A percentile compares a stretch with the other conserved stretches of the same genome.
Conservation (phyloP, 2,888 invertebrate species). For the Corythucha ciliata region DNA sequence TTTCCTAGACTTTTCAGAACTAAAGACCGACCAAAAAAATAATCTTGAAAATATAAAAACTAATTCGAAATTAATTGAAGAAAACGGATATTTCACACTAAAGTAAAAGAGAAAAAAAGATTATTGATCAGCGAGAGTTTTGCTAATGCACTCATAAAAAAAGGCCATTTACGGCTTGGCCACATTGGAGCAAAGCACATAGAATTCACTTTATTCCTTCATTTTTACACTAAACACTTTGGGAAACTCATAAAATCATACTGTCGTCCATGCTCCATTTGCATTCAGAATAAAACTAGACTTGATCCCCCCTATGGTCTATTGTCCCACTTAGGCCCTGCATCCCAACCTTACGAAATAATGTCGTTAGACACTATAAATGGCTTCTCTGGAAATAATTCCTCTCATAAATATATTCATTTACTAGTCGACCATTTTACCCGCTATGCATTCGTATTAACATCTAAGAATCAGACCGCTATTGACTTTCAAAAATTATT, state of each 20-base stretch:
- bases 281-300: slow-evolving; percentile 2
- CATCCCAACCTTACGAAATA: slow-evolving; percentile 35
- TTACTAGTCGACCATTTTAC: slow-evolving; percentile 35
- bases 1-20: slow-evolving; percentile 1
- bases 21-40: background rate
- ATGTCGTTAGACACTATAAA: slow-evolving; percentile 37
- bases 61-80: background rate
- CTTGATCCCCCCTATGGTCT: background rate
- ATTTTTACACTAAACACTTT: slow-evolving; percentile 1
- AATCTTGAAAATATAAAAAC: background rate
- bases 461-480: slow-evolving; percentile 35
- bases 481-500: slow-evolving; percentile 25
- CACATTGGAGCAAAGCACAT: slow-evolving; percentile 8
- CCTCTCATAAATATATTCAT: slow-evolving; percentile 37
- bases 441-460: slow-evolving; percentile 34
- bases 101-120: slow-evolving; percentile 5
- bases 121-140: slow-evolving; percentile 5
- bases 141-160: slow-evolving; percentile 6
- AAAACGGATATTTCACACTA: slow-evolving; percentile 6
- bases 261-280: background rate
- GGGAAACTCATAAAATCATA: background rate
- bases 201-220: slow-evolving; percentile 1
- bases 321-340: slow-evolving; percentile 29
- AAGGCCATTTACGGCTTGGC: slow-evolving; percentile 2
- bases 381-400: slow-evolving; percentile 35